Evolutionary conservation across 2,888 invertebrate genomes (phyloP), one percentile per base, ranked within the genome.

Genomic region (Andrena fulva): DNA sequence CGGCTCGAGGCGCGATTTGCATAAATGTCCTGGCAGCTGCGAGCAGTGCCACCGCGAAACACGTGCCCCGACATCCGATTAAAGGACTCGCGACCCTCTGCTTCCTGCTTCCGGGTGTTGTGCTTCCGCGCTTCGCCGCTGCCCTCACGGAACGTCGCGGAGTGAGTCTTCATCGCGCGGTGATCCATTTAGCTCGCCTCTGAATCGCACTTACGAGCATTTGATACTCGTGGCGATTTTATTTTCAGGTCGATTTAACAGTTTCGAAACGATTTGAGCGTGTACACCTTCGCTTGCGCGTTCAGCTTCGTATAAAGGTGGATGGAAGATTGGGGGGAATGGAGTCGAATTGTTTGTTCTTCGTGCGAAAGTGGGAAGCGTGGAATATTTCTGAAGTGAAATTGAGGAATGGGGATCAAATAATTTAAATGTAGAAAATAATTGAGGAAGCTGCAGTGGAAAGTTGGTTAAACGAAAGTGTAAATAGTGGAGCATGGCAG

Each of bases 11-110:
- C 87, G 76, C 89, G 90, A 93, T 93, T 93, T 93, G 92, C 93
- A 93, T 93, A 93, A 93, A 91, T 93, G 92, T 92, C 92, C 90
- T 90, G 90, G 91, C 92, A 92, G 92, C 93, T 92, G 92, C 91
- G 88, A 86, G 87, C 87, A 84, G 80, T 86, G 84, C 87, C 86
- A 88, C 87, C 89, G 90, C 89, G 89, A 91, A 92, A 92, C 92
- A 92, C 92, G 92, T 92, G 92, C 90, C 91, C 86, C 86, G 87
- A 90, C 91, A 89, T 90, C 90, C 91, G 91, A 92, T 92, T 90
- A 91, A 91, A 91, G 90, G 88, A 89, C 89, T 87, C 76, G 89
- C 87, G 82, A 84, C 85, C 87, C 84, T 85, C 80, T 77, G 82
- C 85, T 89, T 84, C 85, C 87, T 86, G 81, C 87, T 89, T 88